These are phyloP conservation scores for Sipha maydis DNA, from an alignment of 2,888 invertebrate genomes.

Conservation along the genomic window DNA sequence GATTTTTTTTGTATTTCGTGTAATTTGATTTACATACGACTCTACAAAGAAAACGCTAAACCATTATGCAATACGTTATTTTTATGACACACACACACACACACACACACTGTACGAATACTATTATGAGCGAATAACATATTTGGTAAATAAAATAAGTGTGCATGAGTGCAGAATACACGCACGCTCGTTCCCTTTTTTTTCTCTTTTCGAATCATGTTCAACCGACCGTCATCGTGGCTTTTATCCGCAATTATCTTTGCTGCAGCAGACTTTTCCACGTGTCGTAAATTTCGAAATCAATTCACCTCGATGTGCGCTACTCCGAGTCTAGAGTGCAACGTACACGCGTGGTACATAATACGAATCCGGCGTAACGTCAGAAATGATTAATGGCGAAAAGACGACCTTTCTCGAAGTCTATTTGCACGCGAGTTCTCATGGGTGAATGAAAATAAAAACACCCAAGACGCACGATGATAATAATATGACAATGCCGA, in stretches of 20 bases:
- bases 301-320: conserved; percentile 6
- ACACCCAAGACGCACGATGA: neutral
- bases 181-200: too few relatives aligned
- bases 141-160: too few relatives aligned
- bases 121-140: too few relatives aligned
- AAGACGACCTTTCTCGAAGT: conserved; percentile 2
- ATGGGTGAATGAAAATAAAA: conserved; percentile 12
- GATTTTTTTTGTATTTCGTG: too few relatives aligned
- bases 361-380: neutral
- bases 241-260: neutral
- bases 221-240: neutral
- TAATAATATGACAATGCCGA: neutral
- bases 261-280: neutral
- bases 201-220: neutral
- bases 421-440: conserved; percentile 21
- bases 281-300: conserved; percentile 40
- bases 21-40: too few relatives aligned
- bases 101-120: too few relatives aligned
- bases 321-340: too few relatives aligned
- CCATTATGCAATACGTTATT: too few relatives aligned
- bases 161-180: too few relatives aligned
- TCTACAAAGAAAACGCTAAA: too few relatives aligned
- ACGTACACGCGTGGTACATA: too few relatives aligned
- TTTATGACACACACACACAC: too few relatives aligned
- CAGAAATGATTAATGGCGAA: conserved; percentile 39